Percentiles rank a stretch among this genome's conserved stretches.
These are phyloP conservation scores for Cydia splendana DNA, from an alignment of 1,140 invertebrate species.

Conservation along the genomic window DNA sequence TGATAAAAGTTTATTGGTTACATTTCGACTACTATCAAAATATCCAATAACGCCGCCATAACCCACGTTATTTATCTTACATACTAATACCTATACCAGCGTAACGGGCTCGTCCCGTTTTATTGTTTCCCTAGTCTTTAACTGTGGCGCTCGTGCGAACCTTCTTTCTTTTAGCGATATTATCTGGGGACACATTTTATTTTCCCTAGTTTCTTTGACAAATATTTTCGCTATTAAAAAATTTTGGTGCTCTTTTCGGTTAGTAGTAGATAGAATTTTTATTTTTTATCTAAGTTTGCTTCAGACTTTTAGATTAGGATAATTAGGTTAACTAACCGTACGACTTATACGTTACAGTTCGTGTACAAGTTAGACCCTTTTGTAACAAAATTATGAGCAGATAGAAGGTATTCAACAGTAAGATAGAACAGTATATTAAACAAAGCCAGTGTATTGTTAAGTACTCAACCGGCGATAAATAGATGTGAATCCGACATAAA, in stretches of 20 bases:
- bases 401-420: slow-evolving; percentile 35
- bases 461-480: slow-evolving; percentile 44
- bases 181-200: slow-evolving; percentile 39
- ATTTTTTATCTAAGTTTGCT: background rate
- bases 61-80: slow-evolving; percentile 46
- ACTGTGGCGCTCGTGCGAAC: slow-evolving; percentile 26
- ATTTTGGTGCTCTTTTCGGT: background rate
- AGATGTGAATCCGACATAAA: slow-evolving; percentile 51
- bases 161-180: slow-evolving; percentile 28
- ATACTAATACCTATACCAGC: slow-evolving; percentile 31
- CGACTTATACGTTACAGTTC: background rate
- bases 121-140: slow-evolving; percentile 31
- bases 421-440: slow-evolving; percentile 37
- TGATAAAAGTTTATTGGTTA: slow-evolving; percentile 65
- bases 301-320: background rate
- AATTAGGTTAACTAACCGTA: background rate
- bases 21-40: slow-evolving; percentile 56
- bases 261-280: background rate
- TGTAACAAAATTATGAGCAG: slow-evolving; percentile 12
- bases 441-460: slow-evolving; percentile 36
- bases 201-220: slow-evolving; percentile 42
- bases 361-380: slow-evolving; percentile 1
- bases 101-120: slow-evolving; percentile 37
- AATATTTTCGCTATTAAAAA: slow-evolving; percentile 17
- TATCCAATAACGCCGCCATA: slow-evolving; percentile 57